Evolutionary conservation across 2,113 vertebrate species (phyloP).

Genomic region (Progne subis): DNA sequence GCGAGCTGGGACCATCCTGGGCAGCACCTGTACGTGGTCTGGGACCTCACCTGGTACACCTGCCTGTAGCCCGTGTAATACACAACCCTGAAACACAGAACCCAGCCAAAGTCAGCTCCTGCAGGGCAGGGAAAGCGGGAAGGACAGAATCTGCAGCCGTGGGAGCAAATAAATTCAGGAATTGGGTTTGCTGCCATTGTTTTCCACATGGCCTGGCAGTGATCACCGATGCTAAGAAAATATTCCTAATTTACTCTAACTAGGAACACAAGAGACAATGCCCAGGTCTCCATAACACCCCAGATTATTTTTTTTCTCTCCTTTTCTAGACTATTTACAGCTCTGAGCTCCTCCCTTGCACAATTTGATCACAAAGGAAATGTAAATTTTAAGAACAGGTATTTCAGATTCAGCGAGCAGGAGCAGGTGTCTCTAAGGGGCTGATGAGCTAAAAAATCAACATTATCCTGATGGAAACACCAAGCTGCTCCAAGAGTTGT

Average conservation of each 20-base stretch:
- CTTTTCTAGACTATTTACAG: not conserved
- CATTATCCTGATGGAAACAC: not conserved
- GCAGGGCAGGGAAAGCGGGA: fast-evolving
- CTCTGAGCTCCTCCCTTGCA: not conserved
- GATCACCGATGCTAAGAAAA: not conserved
- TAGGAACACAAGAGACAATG: fast-evolving
- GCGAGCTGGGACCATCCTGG: slow-evolving; percentile 86
- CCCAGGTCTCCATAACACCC: not conserved
- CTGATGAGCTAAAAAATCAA: not conserved
- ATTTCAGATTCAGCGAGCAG: not conserved
- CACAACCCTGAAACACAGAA: slow-evolving; percentile 74
- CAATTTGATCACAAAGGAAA: not conserved
- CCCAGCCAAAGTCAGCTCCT: not conserved
- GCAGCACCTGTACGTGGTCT: slow-evolving; percentile 83
- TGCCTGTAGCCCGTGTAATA: slow-evolving; percentile 86
- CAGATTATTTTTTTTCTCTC: not conserved
- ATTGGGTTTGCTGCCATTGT: not conserved
- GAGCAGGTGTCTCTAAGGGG: not conserved
- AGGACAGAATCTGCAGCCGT: fast-evolving
- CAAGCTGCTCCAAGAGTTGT: not conserved
- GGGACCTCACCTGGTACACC: slow-evolving; percentile 79
- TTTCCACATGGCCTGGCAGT: not conserved
- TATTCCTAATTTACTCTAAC: not conserved
- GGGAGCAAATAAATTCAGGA: not conserved
- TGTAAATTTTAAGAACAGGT: not conserved